phyloP scores from a whole-genome alignment of 1,140 invertebrate genomes.

The Neodiprion pinetum region DNA sequence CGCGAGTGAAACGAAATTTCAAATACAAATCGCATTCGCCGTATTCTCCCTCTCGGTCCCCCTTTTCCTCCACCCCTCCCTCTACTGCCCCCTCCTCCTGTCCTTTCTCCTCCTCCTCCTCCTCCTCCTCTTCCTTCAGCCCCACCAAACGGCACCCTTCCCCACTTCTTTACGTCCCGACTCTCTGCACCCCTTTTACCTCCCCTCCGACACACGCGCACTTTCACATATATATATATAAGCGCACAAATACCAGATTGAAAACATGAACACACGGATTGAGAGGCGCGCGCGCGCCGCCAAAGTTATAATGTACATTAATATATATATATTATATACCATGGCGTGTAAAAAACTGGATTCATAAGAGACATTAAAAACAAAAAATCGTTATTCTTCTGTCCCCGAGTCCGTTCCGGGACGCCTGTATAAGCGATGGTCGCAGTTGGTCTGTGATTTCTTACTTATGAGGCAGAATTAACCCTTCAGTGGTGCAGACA shows the following conservation, averaged over 20 bases:
- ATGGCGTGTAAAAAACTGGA: background rate
- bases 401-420: too few relatives aligned
- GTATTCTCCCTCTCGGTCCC: background rate
- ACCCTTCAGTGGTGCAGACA: too few relatives aligned
- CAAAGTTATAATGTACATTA: background rate
- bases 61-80: background rate
- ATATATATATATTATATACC: background rate
- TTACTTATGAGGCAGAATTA: too few relatives aligned
- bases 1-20: conserved; percentile 9
- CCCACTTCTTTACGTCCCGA: conserved; percentile 15
- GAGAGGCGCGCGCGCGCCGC: background rate
- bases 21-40: conserved; percentile 27
- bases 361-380: background rate
- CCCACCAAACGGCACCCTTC: conserved; percentile 27
- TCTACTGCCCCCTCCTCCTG: background rate
- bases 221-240: too few relatives aligned
- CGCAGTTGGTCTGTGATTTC: too few relatives aligned
- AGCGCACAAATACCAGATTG: background rate
- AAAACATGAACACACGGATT: too few relatives aligned
- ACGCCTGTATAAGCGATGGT: too few relatives aligned
- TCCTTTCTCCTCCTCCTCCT: conserved; percentile 14
- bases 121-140: background rate
- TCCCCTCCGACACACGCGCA: conserved; percentile 19
- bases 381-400: too few relatives aligned
- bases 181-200: conserved; percentile 27